Base-by-base conservation (phyloP, 1,140 invertebrate genomes). In the Stegodyphus mimosarum region DNA sequence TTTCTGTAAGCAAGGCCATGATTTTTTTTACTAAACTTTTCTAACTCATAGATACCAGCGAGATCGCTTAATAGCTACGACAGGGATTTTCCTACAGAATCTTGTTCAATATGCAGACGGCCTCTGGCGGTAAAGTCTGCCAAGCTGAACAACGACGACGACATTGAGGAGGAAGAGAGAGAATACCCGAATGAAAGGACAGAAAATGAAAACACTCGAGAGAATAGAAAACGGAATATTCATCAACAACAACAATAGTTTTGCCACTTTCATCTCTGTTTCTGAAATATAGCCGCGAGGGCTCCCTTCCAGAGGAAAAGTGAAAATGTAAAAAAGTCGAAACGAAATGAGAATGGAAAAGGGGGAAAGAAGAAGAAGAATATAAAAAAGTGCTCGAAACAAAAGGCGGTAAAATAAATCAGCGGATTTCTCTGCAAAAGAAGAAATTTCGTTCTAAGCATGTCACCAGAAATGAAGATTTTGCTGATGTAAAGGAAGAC, bases 221-320 rank as follows among this genome's bases (percentile, higher is more conserved):
- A 74, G 80, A 83, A 83, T 83, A 74, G 80, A 74, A 83, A 83
- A 83, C 49, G 71, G 80, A 83, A 83, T 83, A 83, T 83, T 83
- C 80, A 83, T 83, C 80, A 33, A 74, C 71, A 83, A 53, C 79
- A 83, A 83, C 80, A 83, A 83, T 83, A 83, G 80, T 83, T 83
- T 81, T 74, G 69, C 69, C 80, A 17, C 63, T 83, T 74, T 67
- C 48, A 66, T 74, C 51, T 53, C 49, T 63, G 15, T 33, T 50
- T 33, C 49, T 67, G 33, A 33, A 33, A 33, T 72, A 80, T 72
- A 60, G 51, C 78, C 78, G 15, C 55, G 15, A 15, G 55, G 9
- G 55, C 9, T 60, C 15, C 55, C 5, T 60, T 60, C 15, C 55
- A 60, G 55, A 33, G 3, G 9, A 60, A 60, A 60, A 60, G 55